Conservation (phyloP, 2,888 invertebrate species). For the Heteropelma amictum region DNA sequence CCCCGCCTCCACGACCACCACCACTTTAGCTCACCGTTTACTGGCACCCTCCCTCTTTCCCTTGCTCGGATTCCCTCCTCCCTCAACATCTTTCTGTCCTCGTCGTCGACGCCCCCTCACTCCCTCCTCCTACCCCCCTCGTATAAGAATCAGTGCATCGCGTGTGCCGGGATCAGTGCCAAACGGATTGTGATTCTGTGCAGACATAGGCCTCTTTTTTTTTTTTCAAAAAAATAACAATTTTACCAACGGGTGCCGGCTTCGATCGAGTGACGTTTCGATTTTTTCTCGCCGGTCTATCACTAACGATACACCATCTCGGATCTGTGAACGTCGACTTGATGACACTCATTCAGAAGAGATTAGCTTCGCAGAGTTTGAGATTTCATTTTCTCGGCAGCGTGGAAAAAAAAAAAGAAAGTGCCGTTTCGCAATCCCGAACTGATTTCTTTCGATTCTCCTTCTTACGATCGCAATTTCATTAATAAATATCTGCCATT, state of each 20-base stretch:
- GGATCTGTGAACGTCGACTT: neutral
- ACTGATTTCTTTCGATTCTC: too few relatives aligned
- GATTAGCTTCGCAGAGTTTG: too few relatives aligned
- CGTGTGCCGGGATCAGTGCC: slow-evolving; percentile 73
- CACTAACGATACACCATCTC: neutral
- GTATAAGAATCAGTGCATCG: slow-evolving; percentile 76
- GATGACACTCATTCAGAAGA: neutral
- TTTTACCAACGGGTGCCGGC: slow-evolving; percentile 24
- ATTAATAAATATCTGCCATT: too few relatives aligned
- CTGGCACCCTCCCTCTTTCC: slow-evolving; percentile 51
- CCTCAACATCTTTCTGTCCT: slow-evolving; percentile 62
- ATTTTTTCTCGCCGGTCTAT: neutral
- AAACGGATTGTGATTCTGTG: slow-evolving; percentile 73
- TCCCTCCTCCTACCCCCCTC: slow-evolving; percentile 58
- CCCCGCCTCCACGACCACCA: slow-evolving; percentile 47
- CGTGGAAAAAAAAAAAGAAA: too few relatives aligned
- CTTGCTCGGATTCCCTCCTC: slow-evolving; percentile 53
- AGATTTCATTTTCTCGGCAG: too few relatives aligned
- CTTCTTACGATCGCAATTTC: too few relatives aligned
- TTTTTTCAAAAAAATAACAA: slow-evolving; percentile 16
- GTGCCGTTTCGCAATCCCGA: too few relatives aligned
- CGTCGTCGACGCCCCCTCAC: slow-evolving; percentile 57
- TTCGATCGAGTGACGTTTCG: slow-evolving; percentile 26
- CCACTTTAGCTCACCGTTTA: slow-evolving; percentile 47
- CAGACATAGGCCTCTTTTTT: slow-evolving; percentile 58